These are phyloP conservation scores for Drosophila ohnishii DNA, from an alignment of 1,140 invertebrate species.

Conservation along the genomic window DNA sequence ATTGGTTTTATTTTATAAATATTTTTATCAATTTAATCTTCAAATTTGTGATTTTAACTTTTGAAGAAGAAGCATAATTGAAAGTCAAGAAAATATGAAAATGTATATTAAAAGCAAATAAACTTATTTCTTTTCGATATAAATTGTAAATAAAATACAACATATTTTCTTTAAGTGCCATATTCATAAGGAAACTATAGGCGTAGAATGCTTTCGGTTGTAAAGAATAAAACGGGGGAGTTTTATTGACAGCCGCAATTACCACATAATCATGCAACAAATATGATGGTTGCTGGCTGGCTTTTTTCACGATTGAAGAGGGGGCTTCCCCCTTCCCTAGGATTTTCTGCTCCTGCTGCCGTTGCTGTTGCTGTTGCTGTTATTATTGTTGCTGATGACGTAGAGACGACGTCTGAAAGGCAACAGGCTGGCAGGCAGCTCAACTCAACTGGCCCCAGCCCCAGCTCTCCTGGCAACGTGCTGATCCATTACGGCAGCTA, in stretches of 20 bases:
- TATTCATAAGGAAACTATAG: conserved; percentile 55
- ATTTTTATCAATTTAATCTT: too few species aligned
- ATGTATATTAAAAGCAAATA: too few species aligned
- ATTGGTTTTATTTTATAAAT: background rate
- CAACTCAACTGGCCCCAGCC: conserved; percentile 24
- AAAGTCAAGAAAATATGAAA: background rate
- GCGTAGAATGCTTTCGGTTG: conserved; percentile 75
- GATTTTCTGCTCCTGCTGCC: conserved; percentile 1
- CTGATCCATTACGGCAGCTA: conserved; percentile 76
- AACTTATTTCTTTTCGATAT: too few species aligned
- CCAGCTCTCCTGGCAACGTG: conserved; percentile 59
- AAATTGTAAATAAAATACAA: background rate
- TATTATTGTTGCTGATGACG: conserved; percentile 63
- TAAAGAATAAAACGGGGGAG: conserved; percentile 82
- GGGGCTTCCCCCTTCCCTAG: conserved; percentile 20
- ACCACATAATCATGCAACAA: conserved; percentile 82
- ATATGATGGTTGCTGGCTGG: conserved; percentile 67
- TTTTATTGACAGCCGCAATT: conserved; percentile 83
- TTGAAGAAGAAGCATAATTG: background rate
- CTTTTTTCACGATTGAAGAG: conserved; percentile 29
- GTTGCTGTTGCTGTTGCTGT: conserved; percentile 28
- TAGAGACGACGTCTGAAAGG: conserved; percentile 58
- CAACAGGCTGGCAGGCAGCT: conserved; percentile 64
- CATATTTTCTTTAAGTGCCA: conserved; percentile 7
- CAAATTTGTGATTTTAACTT: background rate